Percentiles rank a stretch among this genome's conserved stretches.
phyloP scores from a whole-genome alignment of 2,113 vertebrate genomes.

The Hyperoodon ampullatus region DNA sequence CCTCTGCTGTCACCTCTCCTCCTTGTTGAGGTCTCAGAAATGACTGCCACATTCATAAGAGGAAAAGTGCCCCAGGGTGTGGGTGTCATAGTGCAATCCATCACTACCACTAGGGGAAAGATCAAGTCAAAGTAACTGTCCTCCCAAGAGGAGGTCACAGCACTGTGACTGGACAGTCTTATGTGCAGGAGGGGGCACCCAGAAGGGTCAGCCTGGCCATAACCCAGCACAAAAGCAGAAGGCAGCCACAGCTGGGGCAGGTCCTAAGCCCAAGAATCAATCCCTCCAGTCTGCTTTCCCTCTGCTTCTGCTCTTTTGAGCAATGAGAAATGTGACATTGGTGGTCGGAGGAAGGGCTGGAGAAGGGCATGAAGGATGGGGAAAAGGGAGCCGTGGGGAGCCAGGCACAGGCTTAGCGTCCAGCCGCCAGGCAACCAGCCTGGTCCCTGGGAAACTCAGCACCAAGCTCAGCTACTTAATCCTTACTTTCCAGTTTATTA shows the following conservation, averaged over 20 bases:
- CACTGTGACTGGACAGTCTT: not conserved
- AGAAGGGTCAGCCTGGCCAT: not conserved
- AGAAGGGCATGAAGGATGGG: not conserved
- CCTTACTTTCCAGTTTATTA: slow-evolving; percentile 79
- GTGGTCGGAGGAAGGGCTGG: not conserved
- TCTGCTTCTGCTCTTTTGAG: not conserved
- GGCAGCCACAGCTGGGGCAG: not conserved
- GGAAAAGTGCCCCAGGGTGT: not conserved
- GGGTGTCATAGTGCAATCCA: not conserved
- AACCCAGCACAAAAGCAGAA: not conserved
- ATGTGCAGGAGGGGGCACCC: fast-evolving
- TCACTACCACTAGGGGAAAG: not conserved
- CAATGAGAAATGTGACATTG: not conserved
- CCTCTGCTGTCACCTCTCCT: not conserved
- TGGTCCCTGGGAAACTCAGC: slow-evolving; percentile 73
- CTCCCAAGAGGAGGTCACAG: not conserved
- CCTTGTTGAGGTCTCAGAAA: not conserved
- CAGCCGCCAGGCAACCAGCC: slow-evolving; percentile 59
- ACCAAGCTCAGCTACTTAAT: slow-evolving; percentile 82
- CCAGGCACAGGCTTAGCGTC: slow-evolving; percentile 63
- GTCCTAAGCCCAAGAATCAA: not conserved
- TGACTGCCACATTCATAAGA: not conserved
- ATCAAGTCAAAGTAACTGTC: not conserved
- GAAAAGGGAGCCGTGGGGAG: not conserved
- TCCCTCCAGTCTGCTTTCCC: not conserved